phyloP scores from a whole-genome alignment of 2,888 invertebrate genomes.

The Micropterix aruncella region DNA sequence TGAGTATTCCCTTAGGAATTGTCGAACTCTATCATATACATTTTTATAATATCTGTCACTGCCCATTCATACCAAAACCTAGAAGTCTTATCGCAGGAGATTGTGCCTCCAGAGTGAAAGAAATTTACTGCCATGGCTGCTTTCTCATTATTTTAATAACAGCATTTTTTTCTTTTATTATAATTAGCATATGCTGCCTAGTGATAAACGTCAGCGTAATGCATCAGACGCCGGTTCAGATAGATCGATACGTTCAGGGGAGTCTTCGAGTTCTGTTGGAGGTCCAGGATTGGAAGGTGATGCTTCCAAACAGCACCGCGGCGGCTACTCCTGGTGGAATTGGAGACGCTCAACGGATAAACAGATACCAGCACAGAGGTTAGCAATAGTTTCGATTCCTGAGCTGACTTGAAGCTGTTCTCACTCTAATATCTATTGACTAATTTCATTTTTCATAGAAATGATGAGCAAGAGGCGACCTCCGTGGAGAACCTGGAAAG shows the following conservation, averaged over 20 bases:
- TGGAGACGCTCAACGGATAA: conserved; percentile 38
- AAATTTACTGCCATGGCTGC: not conserved
- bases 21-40: not conserved
- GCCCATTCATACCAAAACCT: not conserved
- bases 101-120: too few species aligned
- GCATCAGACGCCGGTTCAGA: not conserved
- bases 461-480: too few species aligned
- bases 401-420: too few species aligned
- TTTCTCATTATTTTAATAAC: not conserved
- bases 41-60: not conserved
- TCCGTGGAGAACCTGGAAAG: too few species aligned
- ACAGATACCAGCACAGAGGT: not conserved
- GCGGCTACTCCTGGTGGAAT: conserved; percentile 51
- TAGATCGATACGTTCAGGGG: not conserved
- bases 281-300: conserved; percentile 1
- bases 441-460: too few species aligned
- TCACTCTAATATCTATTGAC: too few species aligned
- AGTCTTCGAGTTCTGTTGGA: not conserved
- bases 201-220: not conserved
- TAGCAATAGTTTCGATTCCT: too few species aligned
- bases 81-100: not conserved
- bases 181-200: not conserved
- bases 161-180: not conserved
- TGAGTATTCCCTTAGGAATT: conserved; percentile 29
- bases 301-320: conserved; percentile 21